Conservation (phyloP, 2,797 vertebrate genomes). For the Arnoldichthys spilopterus region DNA sequence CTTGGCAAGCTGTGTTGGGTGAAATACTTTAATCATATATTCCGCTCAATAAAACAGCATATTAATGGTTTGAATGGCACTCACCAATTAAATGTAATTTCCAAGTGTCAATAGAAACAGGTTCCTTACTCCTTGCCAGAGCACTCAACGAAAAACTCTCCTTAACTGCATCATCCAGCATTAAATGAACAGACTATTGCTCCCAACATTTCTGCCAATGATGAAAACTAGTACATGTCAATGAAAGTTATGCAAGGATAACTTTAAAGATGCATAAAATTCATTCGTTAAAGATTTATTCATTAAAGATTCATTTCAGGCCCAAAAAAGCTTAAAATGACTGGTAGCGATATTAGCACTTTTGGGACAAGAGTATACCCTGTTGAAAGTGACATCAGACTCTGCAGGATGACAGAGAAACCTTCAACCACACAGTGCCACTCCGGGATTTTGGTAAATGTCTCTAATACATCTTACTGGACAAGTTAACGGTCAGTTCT, state of each 20-base stretch:
- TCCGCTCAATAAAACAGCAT: slow-evolving; percentile 41
- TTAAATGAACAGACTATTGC: neutral
- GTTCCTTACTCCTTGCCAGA: slow-evolving; percentile 28
- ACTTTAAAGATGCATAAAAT: too few species aligned
- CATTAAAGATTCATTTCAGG: too few species aligned
- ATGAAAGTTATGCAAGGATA: neutral
- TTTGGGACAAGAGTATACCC: too few species aligned
- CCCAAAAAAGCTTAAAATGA: neutral
- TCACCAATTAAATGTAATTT: slow-evolving; percentile 50
- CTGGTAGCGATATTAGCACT: neutral
- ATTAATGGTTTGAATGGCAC: slow-evolving; percentile 44
- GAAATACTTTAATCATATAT: slow-evolving; percentile 48
- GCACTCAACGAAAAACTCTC: slow-evolving; percentile 24
- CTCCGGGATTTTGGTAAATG: too few species aligned
- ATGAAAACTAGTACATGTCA: neutral
- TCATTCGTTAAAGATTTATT: too few species aligned
- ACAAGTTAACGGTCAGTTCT: too few species aligned
- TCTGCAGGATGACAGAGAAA: neutral
- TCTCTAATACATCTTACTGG: too few species aligned
- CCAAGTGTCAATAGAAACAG: slow-evolving; percentile 49
- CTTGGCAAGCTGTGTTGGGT: slow-evolving; percentile 30
- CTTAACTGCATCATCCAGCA: neutral
- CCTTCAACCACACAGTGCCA: too few species aligned
- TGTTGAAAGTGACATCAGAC: neutral
- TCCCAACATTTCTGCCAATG: neutral